A percentile compares a stretch with the other conserved stretches of the same genome.
phyloP scores from a whole-genome alignment of 2,113 vertebrate genomes.

The Heptranchias perlo region DNA sequence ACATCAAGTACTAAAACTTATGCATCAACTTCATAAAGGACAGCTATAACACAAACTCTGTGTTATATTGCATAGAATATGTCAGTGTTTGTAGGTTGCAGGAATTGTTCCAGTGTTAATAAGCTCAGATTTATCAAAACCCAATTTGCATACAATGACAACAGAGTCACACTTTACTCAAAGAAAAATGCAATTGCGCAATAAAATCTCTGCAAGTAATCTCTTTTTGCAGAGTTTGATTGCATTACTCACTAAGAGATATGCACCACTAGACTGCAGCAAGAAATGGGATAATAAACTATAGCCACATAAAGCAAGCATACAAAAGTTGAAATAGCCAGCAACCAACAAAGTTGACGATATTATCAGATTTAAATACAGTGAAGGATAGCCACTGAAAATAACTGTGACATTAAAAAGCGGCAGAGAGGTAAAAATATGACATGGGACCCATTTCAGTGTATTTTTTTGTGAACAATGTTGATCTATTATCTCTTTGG shows the following conservation, averaged over 20 bases:
- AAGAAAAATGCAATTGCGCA: background rate
- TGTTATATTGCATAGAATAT: background rate
- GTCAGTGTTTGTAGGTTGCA: background rate
- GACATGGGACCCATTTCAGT: background rate
- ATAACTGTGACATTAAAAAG: background rate
- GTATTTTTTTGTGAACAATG: background rate
- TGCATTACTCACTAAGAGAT: background rate
- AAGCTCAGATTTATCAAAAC: background rate
- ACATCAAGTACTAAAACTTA: background rate
- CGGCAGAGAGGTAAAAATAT: background rate
- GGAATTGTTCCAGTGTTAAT: background rate
- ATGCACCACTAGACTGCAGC: background rate
- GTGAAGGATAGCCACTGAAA: background rate
- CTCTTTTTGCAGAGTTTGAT: background rate
- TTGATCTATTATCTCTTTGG: background rate
- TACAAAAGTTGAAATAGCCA: background rate
- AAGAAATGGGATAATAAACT: background rate
- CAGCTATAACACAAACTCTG: no score
- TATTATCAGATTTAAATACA: background rate
- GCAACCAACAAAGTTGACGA: background rate
- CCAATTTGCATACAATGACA: background rate
- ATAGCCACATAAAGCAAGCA: background rate
- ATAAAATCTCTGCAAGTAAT: background rate
- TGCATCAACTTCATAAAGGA: background rate
- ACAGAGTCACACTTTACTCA: background rate